These are phyloP conservation scores for Epirrhoe tristata DNA, from an alignment of 2,888 invertebrate species.

Conservation along the genomic window DNA sequence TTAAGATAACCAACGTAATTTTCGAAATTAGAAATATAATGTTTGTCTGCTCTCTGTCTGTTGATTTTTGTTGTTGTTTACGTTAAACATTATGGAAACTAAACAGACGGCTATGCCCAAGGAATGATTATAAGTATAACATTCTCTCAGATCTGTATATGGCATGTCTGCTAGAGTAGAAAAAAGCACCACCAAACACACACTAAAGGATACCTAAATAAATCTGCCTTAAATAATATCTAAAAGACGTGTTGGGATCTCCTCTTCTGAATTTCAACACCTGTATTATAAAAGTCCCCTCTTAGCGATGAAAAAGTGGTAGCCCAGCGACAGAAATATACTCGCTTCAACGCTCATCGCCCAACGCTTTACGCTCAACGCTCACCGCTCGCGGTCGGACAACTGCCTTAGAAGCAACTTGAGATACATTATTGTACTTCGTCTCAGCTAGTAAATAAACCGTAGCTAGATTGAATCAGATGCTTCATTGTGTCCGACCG, in stretches of 20 bases:
- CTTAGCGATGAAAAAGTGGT: no score
- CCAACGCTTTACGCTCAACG: no score
- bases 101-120: not conserved
- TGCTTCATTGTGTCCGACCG: slow-evolving; percentile 42
- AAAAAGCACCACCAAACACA: not conserved
- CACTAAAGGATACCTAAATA: not conserved
- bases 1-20: not conserved
- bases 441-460: slow-evolving; percentile 24
- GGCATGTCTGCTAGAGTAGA: not conserved
- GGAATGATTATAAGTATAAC: not conserved
- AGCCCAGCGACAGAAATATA: no score
- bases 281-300: no score
- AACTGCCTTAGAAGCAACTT: no score
- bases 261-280: no score
- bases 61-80: not conserved
- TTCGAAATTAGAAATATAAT: not conserved
- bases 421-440: not conserved
- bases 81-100: not conserved
- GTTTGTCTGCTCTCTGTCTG: not conserved
- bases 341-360: no score
- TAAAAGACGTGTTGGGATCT: no score
- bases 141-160: not conserved
- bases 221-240: not conserved
- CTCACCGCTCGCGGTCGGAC: no score
- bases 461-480: slow-evolving; percentile 35